Base-by-base conservation (phyloP, 2,888 invertebrate genomes). In the Smittia sp. region DNA sequence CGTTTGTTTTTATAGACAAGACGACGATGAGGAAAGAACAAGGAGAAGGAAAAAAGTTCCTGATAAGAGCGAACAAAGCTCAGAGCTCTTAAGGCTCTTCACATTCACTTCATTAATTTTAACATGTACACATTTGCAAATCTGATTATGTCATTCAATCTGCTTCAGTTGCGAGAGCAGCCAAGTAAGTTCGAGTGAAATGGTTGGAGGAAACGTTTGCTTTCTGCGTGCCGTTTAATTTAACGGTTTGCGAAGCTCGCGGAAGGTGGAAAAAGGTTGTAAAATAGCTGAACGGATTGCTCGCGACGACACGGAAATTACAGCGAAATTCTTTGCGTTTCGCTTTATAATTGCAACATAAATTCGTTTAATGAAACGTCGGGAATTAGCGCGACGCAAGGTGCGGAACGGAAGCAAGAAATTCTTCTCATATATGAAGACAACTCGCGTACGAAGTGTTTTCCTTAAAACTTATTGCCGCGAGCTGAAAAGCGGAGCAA, bases 241-340 rank as follows among this genome's bases (percentile, higher is more conserved):
- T 72, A 62, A 72, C 58, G 62, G 72, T 58, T 72, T 72, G 72
- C 58, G 62, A 72, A 62, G 24, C 27, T 72, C 25, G 72, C 15
- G 11, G 39, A 38, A 18, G 66, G 18, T 38, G 39, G 20, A 66
- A 39, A 58, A 58, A 18, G 22, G 18, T 22, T 18, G 7, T n/a
- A 15, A 46, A 46, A 46, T 46, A 46, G 46, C 46, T 46, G 46
- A 46, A 46, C 58, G 20, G 18, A 58, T 58, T 58, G 18, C 22
- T 58, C 58, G 58, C n/a, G 18, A 22, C 58, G 46, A 46, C 46
- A 15, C n/a, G 46, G 15, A 46, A 46, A 46, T 58, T 58, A 58
- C 22, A n/a, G 58, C 18, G 24, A 58, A 25, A 63, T 63, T 63
- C 27, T 27, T 25, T 9, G n/a, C 27, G 27, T 46, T 46, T 58